Conservation (phyloP, 2,113 vertebrate species). For the Platichthys stellatus region DNA sequence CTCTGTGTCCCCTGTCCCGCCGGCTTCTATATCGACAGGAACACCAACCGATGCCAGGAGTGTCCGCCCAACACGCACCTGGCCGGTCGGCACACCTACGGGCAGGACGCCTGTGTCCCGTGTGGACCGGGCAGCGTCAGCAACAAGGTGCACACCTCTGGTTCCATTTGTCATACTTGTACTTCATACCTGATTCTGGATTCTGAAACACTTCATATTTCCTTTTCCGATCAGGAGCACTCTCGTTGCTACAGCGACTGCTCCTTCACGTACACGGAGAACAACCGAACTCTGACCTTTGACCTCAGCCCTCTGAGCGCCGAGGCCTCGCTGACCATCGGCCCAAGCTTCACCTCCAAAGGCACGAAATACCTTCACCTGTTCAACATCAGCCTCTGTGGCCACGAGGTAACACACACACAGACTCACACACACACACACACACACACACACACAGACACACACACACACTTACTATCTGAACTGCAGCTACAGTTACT, state of each 20-base stretch:
- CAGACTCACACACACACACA: not conserved
- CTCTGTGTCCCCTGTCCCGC: slow-evolving; percentile 93
- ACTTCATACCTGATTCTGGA: too few species aligned
- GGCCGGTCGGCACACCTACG: slow-evolving; percentile 90
- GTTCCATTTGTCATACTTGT: too few species aligned
- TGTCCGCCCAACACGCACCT: slow-evolving; percentile 91
- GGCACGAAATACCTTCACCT: slow-evolving; percentile 97
- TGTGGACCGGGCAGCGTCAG: slow-evolving; percentile 92
- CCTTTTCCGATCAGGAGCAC: slow-evolving; percentile 85
- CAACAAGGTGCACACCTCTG: slow-evolving; percentile 85
- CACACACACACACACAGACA: too few species aligned
- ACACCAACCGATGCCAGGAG: slow-evolving; percentile 90
- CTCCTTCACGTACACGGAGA: slow-evolving; percentile 81
- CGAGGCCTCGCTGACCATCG: slow-evolving; percentile 88
- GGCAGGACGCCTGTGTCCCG: slow-evolving; percentile 87
- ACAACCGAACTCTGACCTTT: slow-evolving; percentile 90
- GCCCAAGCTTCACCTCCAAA: slow-evolving; percentile 96
- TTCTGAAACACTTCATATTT: not conserved
- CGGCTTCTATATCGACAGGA: slow-evolving; percentile 92
- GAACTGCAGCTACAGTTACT: too few species aligned
- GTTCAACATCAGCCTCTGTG: slow-evolving; percentile 97
- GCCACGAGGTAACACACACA: slow-evolving; percentile 79
- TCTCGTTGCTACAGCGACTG: slow-evolving; percentile 94
- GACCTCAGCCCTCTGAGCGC: slow-evolving; percentile 88
- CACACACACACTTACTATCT: too few species aligned